A percentile compares a stretch with the other conserved stretches of the same genome.
Conservation (phyloP, 2,113 vertebrate genomes). For the Acinonyx jubatus region DNA sequence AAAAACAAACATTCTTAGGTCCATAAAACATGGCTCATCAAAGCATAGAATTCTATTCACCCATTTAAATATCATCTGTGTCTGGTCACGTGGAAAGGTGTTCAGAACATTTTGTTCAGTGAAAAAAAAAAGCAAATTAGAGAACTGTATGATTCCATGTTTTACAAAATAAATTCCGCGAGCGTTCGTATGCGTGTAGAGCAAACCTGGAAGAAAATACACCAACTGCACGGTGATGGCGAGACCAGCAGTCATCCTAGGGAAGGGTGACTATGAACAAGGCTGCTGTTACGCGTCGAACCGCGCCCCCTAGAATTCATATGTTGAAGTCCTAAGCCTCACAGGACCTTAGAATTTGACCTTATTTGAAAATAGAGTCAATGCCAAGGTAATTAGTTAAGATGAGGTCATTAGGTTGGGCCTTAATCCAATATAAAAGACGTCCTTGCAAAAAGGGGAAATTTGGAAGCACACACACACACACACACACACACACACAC, state of each 20-base stretch:
- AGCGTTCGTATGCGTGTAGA: not conserved
- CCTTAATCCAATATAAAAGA: not conserved
- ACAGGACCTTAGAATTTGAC: not conserved
- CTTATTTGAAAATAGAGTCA: not conserved
- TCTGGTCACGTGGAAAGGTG: not conserved
- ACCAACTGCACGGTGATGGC: rapidly evolving
- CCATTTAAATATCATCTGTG: not conserved
- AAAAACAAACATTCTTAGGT: not conserved
- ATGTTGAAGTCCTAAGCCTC: not conserved
- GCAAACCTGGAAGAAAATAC: not conserved
- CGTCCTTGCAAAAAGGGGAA: not conserved
- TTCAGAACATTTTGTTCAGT: not conserved
- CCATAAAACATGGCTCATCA: not conserved
- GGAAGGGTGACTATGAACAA: not conserved
- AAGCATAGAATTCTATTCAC: not conserved
- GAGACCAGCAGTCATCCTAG: not conserved
- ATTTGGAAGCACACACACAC: not conserved
- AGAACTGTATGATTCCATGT: not conserved
- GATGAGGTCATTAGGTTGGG: not conserved
- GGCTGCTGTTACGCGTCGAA: no score
- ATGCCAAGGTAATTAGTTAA: not conserved
- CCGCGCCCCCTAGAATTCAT: not conserved
- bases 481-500: not conserved
- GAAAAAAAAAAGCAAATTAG: not conserved
- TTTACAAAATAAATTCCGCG: not conserved